These are phyloP conservation scores for Lerema accius DNA, from an alignment of 1,140 invertebrate species.

Conservation along the genomic window DNA sequence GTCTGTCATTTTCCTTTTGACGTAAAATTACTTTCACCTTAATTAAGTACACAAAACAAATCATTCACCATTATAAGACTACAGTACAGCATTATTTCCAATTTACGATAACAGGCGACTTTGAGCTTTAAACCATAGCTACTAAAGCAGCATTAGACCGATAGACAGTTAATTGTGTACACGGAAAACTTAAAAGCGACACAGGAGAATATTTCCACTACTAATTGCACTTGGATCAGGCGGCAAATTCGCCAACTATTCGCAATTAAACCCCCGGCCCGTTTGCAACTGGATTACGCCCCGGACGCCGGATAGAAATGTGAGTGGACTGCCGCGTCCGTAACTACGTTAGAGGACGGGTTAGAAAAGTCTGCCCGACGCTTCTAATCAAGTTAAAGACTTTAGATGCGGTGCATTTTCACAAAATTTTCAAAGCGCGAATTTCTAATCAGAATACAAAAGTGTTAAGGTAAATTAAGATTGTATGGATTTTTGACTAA, in stretches of 20 bases:
- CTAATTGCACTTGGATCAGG: slow-evolving; percentile 42
- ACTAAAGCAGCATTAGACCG: too few species aligned
- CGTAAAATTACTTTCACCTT: too few species aligned
- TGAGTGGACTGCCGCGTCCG: slow-evolving; percentile 23
- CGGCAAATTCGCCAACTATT: slow-evolving; percentile 47
- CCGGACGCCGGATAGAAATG: slow-evolving; percentile 18
- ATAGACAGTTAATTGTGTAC: neutral
- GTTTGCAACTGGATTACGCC: slow-evolving; percentile 15
- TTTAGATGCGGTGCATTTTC: slow-evolving; percentile 3
- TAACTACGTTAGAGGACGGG: slow-evolving; percentile 16
- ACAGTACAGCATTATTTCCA: too few species aligned
- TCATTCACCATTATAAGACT: too few species aligned
- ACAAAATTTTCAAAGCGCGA: neutral
- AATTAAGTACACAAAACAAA: too few species aligned
- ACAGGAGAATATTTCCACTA: slow-evolving; percentile 9
- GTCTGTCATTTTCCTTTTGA: too few species aligned
- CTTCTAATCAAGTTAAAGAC: neutral
- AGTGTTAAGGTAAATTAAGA: too few species aligned
- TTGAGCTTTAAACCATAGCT: too few species aligned
- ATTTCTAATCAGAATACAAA: neutral
- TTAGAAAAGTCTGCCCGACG: slow-evolving; percentile 18
- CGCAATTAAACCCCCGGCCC: slow-evolving; percentile 36
- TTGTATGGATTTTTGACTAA: too few species aligned
- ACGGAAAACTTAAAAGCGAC: neutral
- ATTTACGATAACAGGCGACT: too few species aligned